Conservation (phyloP, 2,888 invertebrate genomes). For the Mimumesa dahlbomi region DNA sequence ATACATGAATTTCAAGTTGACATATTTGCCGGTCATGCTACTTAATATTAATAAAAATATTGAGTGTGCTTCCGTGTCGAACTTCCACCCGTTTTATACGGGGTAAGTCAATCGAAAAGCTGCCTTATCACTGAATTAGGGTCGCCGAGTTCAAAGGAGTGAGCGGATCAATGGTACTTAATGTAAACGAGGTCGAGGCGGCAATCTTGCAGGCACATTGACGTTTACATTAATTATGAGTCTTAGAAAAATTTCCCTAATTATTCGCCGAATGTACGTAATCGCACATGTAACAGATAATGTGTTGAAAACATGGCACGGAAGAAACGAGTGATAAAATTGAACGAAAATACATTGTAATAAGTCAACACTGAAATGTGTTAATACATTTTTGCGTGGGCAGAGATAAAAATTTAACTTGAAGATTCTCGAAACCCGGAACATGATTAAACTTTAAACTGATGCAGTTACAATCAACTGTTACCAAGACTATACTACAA, state of each 20-base stretch:
- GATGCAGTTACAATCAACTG: too few species aligned
- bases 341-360: too few species aligned
- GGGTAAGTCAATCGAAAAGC: background rate
- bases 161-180: conserved; percentile 28
- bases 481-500: too few species aligned
- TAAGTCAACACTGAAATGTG: too few species aligned
- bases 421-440: too few species aligned
- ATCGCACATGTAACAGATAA: too few species aligned
- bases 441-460: too few species aligned
- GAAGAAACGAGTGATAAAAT: too few species aligned
- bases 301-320: too few species aligned
- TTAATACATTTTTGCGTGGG: too few species aligned
- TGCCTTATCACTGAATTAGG: conserved; percentile 21
- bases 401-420: too few species aligned
- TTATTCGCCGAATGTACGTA: conserved; percentile 26
- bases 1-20: background rate
- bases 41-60: conserved; percentile 8
- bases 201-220: conserved; percentile 2
- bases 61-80: background rate
- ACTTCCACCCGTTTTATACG: background rate
- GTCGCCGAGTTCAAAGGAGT: conserved; percentile 34
- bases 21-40: background rate
- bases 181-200: conserved; percentile 12
- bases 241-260: conserved; percentile 13
- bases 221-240: conserved; percentile 9